Base-by-base conservation (phyloP, 2,888 invertebrate species). In the Panorpa germanica region DNA sequence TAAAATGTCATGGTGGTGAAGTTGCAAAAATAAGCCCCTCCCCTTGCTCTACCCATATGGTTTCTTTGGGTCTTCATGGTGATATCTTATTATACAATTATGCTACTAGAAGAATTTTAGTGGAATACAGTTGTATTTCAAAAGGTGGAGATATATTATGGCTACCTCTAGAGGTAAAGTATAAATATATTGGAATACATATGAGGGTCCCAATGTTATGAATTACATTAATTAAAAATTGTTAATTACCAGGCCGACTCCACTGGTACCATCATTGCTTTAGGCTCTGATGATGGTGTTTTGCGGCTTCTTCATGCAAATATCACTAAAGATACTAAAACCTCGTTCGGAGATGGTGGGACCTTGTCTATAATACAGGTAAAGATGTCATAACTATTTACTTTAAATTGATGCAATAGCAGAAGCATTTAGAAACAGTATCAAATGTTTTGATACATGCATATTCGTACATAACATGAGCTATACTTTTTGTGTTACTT, bases 1-100 rank as follows among this genome's bases (percentile, higher is more conserved):
- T 75, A 39, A 66, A 66, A 1, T 74, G 70, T 39, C 86, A 88
- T 41, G 77, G 83, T 0, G 85, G 88, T 1, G 53, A 61, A 2
- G 63, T 90, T 1, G 55, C 65, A 1, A 70, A 71, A 4, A 65
- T 81, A 47, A 72, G 65, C 14, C 52, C 66, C 1, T 66, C 82
- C 9, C 74, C 82, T 0, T 61, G 67, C 34, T 69, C 71, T 8
- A 63, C 71, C 0, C 69, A 77, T 36, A 48, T 85, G 3, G 66
- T 73, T 4, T 73, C 80, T 1, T 60, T 77, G 1, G 85, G 85
- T 0, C 53, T 56, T 36, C 77, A 76, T 38, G 78, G 86, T 4
- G 64, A 69, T 30, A 45, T 90, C 3, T 68, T 73, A 39, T 54
- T 83, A 3, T 82, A 78, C 44, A 66, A 80, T 44, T 81, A 76